Evolutionary conservation across 37 sponge, comb jelly and placozoan genomes (phyloP), one percentile per base, ranked within the genome.

Genomic region (Mnemiopsis leidyi): DNA sequence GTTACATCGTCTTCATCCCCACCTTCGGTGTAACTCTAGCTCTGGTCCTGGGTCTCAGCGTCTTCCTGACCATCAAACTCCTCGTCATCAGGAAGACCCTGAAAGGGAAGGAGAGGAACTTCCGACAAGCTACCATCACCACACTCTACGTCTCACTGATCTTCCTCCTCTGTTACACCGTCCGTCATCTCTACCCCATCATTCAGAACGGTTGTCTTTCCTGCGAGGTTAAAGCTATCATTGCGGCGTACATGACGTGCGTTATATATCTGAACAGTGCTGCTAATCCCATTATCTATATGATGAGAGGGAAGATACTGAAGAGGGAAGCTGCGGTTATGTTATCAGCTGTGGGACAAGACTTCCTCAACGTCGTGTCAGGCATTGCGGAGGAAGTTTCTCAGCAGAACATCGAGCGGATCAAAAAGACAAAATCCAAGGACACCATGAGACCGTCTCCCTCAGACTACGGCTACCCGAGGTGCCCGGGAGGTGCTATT

Each of bases 171-270:
- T 79, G 82, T 26, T 79, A 79, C 38, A 79, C 82, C 16, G 38
- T 79, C 7, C 82, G 82, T 20, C 82, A 79, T 23, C 82, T 79
- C 38, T 79, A 79, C 82, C 82, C 82, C 1, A 38, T 79, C 36
- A 79, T 79, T 26, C 38, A 20, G 36, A 34, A 34, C 23, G 1
- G 26, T 20, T 79, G 37, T 34, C 82, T 79, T 2, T 26, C 28
- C 16, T 79, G 82, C 23, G 82, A 79, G 82, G 35, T 34, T 2
- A 79, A 79, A 38, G 82, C 38, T 2, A 79, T 79, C 32, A 79
- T 79, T 36, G 82, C 82, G 38, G 82, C 82, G 23, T 79, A 79
- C 82, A 79, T 79, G 82, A 79, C 82, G 1, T 33, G 82, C 35
- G 36, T 79, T 1, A 79, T 79, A 23, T 79, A 79, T 26, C 23